phyloP scores from a whole-genome alignment of 1,140 invertebrate genomes.

The Diprion similis region DNA sequence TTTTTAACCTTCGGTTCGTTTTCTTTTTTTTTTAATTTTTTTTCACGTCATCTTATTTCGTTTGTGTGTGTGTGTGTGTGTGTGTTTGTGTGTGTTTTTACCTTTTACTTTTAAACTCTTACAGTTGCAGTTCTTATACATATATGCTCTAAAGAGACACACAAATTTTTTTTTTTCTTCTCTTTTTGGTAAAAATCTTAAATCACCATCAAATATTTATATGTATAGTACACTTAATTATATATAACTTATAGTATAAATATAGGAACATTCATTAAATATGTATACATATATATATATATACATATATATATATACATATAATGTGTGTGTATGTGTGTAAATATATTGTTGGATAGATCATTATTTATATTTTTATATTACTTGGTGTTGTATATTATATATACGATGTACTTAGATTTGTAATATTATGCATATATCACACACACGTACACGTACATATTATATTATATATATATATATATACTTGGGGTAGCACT shows the following conservation, averaged over 20 bases:
- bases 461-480: too few relatives aligned
- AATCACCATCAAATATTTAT: slow-evolving; percentile 60
- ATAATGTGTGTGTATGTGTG: slow-evolving; percentile 29
- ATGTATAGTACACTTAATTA: slow-evolving; percentile 56
- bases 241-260: slow-evolving; percentile 56
- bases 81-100: too few relatives aligned
- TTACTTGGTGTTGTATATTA: slow-evolving; percentile 58
- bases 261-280: slow-evolving; percentile 65
- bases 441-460: too few relatives aligned
- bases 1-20: too few relatives aligned
- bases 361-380: slow-evolving; percentile 46
- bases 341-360: slow-evolving; percentile 49
- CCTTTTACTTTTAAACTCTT: too few relatives aligned
- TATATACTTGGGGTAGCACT: too few relatives aligned
- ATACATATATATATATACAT: slow-evolving; percentile 31
- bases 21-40: too few relatives aligned
- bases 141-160: slow-evolving; percentile 44
- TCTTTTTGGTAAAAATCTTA: slow-evolving; percentile 57
- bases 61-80: too few relatives aligned
- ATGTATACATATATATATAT: slow-evolving; percentile 50
- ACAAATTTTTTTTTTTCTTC: slow-evolving; percentile 44
- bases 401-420: slow-evolving; percentile 35
- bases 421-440: too few relatives aligned
- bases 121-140: too few relatives aligned
- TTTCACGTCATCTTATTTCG: too few relatives aligned